phyloP scores from a whole-genome alignment of 2,888 invertebrate genomes.

The Zaprionus lineosus region DNA sequence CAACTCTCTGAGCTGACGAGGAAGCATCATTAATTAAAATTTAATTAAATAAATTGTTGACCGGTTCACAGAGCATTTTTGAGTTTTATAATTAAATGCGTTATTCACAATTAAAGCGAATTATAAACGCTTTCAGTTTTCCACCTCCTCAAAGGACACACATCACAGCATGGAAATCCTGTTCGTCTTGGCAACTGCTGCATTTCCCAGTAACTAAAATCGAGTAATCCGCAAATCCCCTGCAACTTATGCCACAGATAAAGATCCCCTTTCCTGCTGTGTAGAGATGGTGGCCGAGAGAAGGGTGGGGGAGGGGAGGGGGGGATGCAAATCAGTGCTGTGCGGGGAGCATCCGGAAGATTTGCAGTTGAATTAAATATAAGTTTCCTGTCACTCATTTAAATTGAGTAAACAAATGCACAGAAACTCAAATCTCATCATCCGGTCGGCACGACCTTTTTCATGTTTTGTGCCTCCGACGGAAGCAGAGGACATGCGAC shows the following conservation, averaged over 20 bases:
- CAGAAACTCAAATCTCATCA: conserved; percentile 58
- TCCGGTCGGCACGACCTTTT: conserved; percentile 62
- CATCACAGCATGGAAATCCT: too few species aligned
- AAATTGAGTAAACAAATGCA: conserved; percentile 61
- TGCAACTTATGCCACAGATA: too few species aligned
- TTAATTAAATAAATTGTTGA: conserved; percentile 20
- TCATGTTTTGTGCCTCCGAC: conserved; percentile 41
- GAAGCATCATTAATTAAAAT: conserved; percentile 36
- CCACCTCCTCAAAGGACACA: too few species aligned
- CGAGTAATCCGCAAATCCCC: too few species aligned
- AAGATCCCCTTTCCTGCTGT: too few species aligned
- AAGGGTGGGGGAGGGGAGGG: not conserved
- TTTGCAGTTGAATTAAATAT: conserved; percentile 49
- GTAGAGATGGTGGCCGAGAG: too few species aligned
- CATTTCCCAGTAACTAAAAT: too few species aligned
- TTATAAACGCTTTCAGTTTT: too few species aligned
- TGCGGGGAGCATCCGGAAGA: not conserved
- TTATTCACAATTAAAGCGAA: not conserved
- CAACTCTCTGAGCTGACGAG: too few species aligned
- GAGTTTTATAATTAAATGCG: not conserved
- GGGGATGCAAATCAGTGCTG: not conserved
- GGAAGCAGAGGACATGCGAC: not conserved
- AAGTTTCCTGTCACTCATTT: conserved; percentile 66
- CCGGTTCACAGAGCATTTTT: conserved; percentile 22
- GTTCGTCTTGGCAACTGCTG: not conserved